phyloP scores from a whole-genome alignment of 30 jellyfish, hydroid and myxozoan species.

The Chironex yamaguchii region DNA sequence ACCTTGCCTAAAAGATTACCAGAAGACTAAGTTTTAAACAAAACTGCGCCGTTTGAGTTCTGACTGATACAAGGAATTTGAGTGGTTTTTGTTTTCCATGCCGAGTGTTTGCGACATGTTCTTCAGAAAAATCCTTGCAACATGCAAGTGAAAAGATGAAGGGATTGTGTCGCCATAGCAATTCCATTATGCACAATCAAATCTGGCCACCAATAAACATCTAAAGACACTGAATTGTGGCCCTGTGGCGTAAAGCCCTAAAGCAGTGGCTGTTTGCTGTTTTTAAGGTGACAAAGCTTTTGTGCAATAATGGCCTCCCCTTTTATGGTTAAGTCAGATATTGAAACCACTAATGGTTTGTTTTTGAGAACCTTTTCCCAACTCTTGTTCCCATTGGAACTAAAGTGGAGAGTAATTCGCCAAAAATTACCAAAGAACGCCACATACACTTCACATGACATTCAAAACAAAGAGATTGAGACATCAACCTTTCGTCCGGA shows the following conservation, averaged over 20 bases:
- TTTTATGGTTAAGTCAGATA: neutral
- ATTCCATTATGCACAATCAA: neutral
- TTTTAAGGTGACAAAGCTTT: neutral
- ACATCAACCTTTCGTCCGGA: neutral
- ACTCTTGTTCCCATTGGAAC: conserved; percentile 25
- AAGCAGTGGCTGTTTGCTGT: neutral
- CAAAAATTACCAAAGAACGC: conserved; percentile 11
- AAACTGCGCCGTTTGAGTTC: neutral
- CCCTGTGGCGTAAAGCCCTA: neutral
- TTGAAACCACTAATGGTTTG: neutral
- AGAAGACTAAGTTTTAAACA: neutral
- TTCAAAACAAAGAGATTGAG: neutral
- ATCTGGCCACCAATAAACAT: neutral
- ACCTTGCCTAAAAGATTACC: neutral
- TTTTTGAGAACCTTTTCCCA: neutral
- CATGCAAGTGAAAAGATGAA: neutral
- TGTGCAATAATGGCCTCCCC: neutral
- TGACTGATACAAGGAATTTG: neutral
- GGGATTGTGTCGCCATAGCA: conserved; percentile 2
- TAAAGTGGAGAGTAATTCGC: conserved; percentile 7
- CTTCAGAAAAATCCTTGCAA: neutral
- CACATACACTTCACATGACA: neutral
- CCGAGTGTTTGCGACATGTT: neutral
- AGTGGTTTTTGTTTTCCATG: conserved; percentile 20
- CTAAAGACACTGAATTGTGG: neutral